Base-by-base conservation (phyloP, 2,113 vertebrate species). In the Pelodiscus sinensis region DNA sequence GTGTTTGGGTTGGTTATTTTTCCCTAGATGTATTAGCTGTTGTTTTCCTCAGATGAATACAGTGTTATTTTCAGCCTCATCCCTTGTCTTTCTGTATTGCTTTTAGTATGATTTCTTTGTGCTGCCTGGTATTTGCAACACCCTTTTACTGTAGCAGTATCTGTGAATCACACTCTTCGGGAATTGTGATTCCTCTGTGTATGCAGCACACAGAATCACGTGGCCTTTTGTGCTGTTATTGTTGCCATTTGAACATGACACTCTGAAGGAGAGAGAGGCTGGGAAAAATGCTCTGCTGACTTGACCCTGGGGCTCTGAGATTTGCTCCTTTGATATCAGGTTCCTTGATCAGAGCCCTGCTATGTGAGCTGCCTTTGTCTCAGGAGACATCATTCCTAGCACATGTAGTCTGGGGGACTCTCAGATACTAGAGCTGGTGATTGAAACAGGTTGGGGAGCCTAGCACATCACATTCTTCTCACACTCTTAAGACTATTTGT, bases 101-200 rank as follows among this genome's bases (percentile, higher is more conserved):
- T 84, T 93, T 95, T 95, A 95, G 54, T 91, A 93, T 96, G 81
- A 82, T 35, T 93, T 79, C 95, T 97, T 97, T 97, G 96, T 97
- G 95, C 90, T 95, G 86, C 94, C 82, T 81, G 93, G 96, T 94
- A 97, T 97, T 96, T 94, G 93, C 92, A 84, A 68, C 86, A 94
- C 93, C 82, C 95, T 97, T 91, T 92, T 90, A 82, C 84, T 14
- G 80, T 90, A 88, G 25, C 91, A 97, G 95, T 96, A 96, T 92
- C 92, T 93, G 96, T 97, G 96, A 96, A 97, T 97, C 96, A 93
- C 96, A 96, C 95, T 96, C 94, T 94, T 95, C 56, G 92, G 2
- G 81, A 84, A 50, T 85, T 95, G 92, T 94, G 90, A 95, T 95
- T 97, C 93, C 91, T 85, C 65, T 92, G 92, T 35, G 91, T 92